Conservation (phyloP, 1,140 invertebrate genomes). For the Papilio dardanus region DNA sequence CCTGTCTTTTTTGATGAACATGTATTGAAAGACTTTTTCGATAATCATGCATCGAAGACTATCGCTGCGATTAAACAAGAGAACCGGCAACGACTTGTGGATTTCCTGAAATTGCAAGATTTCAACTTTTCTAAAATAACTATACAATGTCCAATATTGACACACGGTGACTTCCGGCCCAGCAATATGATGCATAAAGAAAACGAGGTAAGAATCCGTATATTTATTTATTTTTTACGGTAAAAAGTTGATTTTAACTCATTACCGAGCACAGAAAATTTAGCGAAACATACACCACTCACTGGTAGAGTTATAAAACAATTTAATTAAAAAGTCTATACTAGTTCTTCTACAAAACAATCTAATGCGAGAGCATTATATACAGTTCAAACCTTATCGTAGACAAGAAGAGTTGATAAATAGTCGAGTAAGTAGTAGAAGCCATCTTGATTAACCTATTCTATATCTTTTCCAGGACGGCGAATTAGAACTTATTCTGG, state of each 20-base stretch:
- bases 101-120: not conserved
- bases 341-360: too few relatives aligned
- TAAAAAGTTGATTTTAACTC: too few relatives aligned
- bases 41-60: not conserved
- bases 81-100: not conserved
- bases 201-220: constrained; percentile 36
- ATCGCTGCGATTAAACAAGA: not conserved
- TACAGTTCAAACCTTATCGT: too few relatives aligned
- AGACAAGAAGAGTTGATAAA: too few relatives aligned
- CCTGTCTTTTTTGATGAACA: not conserved
- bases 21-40: not conserved
- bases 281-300: not conserved
- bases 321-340: too few relatives aligned
- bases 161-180: constrained; percentile 49
- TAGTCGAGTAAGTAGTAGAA: too few relatives aligned
- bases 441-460: too few relatives aligned
- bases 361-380: too few relatives aligned
- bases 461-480: not conserved
- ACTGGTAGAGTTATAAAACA: too few relatives aligned
- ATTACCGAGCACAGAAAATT: not conserved
- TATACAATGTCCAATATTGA: constrained; percentile 37
- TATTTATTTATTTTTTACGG: not conserved
- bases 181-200: constrained; percentile 52
- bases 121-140: constrained; percentile 23
- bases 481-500: not conserved